Evolutionary conservation across 2,797 vertebrate species (phyloP), one percentile per base, ranked within the genome.

Genomic region (Paramormyrops hopkinsi): DNA sequence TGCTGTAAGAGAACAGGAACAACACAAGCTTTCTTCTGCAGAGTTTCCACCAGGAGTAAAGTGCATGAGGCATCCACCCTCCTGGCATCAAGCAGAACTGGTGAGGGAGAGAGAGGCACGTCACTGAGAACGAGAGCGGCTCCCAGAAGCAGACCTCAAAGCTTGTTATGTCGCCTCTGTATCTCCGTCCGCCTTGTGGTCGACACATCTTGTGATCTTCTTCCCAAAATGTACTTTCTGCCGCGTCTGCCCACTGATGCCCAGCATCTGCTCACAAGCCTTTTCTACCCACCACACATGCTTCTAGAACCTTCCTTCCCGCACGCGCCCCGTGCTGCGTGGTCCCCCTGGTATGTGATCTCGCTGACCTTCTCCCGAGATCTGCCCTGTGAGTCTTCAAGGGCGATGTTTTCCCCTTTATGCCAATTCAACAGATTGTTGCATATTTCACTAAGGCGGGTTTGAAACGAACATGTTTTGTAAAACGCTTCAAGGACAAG

Each of bases 21-120:
- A 89, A 86, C 25, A 8, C 53, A 19, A n/a, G 25, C 56, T 86
- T 89, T 89, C 56, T 89, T 86, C 82, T 86, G 11, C 41, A 29
- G 56, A 41, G 82, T n/a, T 41, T 69, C 83, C 56, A 89, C 54
- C 6, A 22, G n/a, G 44, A 22, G 44, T 50, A 14, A 84, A 79
- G 73, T 17, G 73, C 7, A 4, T 3, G 37, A 79, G 5, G 17
- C 37, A 19, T 8, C 5, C 37, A 2, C 37, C 73, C 37, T 9
- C 73, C 73, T 73, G 29, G 29, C 65, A 73, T 37, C 59, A 25
- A 62, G 59, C 59, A 25, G 59, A 33, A 4, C 25, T 33, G 65
- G 29, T 33, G 65, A 69, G 65, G 65, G 29, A 69, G 22, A 12
- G 25, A 69, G 22, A 12, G 9, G 62, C 25, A 69, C 9, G 3